Evolutionary conservation across 2,113 vertebrate genomes (phyloP).

Genomic region (Jaculus jaculus): DNA sequence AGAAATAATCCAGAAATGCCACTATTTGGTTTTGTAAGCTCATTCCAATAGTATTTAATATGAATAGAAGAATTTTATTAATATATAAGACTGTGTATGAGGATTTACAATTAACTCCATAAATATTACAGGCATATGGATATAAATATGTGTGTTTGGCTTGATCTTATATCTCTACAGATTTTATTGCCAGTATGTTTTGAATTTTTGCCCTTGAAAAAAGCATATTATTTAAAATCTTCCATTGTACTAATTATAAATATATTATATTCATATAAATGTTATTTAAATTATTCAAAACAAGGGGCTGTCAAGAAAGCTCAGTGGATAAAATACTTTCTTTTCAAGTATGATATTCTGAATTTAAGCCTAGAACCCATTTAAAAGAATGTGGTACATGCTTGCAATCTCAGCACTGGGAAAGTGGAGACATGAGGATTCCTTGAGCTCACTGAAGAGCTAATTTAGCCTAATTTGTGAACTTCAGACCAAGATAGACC

Average conservation of each 20-base stretch:
- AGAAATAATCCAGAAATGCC: slow-evolving; percentile 62
- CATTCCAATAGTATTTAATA: not conserved
- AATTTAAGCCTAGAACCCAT: too few species aligned
- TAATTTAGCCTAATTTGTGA: too few species aligned
- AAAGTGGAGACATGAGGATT: too few species aligned
- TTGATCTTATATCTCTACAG: slow-evolving; percentile 24
- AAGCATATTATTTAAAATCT: slow-evolving; percentile 10
- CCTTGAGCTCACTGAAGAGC: too few species aligned
- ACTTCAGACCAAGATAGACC: too few species aligned
- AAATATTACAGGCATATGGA: not conserved
- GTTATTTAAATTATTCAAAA: slow-evolving; percentile 2
- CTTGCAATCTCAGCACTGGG: too few species aligned
- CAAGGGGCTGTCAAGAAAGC: not conserved
- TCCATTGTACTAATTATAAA: not conserved
- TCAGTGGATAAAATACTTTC: too few species aligned
- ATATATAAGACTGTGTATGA: slow-evolving; percentile 47
- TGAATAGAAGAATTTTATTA: slow-evolving; percentile 32
- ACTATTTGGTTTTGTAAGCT: slow-evolving; percentile 65
- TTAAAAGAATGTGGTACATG: too few species aligned
- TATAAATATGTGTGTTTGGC: not conserved
- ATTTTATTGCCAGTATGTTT: slow-evolving; percentile 35
- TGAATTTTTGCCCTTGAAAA: slow-evolving; percentile 53
- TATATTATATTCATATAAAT: not conserved
- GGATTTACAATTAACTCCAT: not conserved
- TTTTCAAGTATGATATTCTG: too few species aligned